Evolutionary conservation across 2,113 vertebrate genomes (phyloP).

Genomic region (Sprattus sprattus): DNA sequence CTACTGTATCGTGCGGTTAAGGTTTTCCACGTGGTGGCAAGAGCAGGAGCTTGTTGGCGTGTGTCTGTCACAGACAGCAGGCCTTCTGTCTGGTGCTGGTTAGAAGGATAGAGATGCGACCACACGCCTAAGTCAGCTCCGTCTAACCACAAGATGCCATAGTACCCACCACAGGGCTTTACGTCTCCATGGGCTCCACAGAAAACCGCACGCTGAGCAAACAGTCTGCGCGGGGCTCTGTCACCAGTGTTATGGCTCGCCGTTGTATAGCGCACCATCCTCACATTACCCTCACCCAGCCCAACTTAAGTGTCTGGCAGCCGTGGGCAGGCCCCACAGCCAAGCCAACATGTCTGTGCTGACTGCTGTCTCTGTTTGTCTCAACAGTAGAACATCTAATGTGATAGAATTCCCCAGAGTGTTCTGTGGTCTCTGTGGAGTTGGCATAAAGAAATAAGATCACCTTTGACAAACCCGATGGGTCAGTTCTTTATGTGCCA

Average conservation of each 20-base stretch:
- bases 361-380: not conserved
- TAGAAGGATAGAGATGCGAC: not conserved
- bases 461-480: not conserved
- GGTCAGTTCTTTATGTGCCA: not conserved
- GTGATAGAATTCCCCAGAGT: not conserved
- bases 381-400: not conserved
- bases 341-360: not conserved
- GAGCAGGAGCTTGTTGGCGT: not conserved
- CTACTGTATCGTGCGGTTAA: not conserved
- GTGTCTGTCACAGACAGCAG: not conserved
- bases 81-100: not conserved
- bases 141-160: not conserved
- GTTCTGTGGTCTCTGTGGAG: not conserved
- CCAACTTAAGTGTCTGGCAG: not conserved
- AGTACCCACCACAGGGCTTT: not conserved
- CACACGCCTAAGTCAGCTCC: not conserved
- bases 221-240: not conserved
- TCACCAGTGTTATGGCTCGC: not conserved
- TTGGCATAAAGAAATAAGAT: not conserved
- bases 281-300: not conserved
- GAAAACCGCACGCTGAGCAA: conserved; percentile 12
- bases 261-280: not conserved
- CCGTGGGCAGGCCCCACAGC: not conserved
- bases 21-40: not conserved
- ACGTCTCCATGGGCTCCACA: not conserved